Percentiles rank a stretch among this genome's conserved stretches.
These are phyloP conservation scores for Mustelus asterias DNA, from an alignment of 2,113 vertebrate genomes.

Conservation along the genomic window DNA sequence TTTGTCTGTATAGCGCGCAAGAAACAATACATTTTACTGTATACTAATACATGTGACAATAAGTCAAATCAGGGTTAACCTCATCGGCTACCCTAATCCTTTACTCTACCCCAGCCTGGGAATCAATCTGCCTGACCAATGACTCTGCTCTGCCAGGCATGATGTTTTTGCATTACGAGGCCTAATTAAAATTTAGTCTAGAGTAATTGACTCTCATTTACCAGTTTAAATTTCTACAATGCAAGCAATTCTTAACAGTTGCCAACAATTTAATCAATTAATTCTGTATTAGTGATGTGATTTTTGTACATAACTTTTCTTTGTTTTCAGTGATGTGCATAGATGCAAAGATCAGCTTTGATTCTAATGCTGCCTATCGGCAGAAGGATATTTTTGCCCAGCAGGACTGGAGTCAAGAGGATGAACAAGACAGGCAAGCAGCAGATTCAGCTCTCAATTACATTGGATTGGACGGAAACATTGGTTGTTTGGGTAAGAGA, in stretches of 20 bases:
- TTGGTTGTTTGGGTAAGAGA: constrained; percentile 84
- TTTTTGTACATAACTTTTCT: neutral
- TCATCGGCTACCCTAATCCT: too few species aligned
- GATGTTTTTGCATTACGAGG: neutral
- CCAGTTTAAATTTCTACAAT: neutral
- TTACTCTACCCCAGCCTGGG: too few species aligned
- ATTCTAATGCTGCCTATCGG: constrained; percentile 86
- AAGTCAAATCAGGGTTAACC: too few species aligned
- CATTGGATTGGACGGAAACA: constrained; percentile 90
- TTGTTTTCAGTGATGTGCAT: constrained; percentile 82
- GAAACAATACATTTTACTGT: too few species aligned
- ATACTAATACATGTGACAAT: too few species aligned
- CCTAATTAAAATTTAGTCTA: neutral
- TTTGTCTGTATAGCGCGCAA: too few species aligned
- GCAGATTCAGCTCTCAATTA: constrained; percentile 89
- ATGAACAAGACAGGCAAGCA: constrained; percentile 77
- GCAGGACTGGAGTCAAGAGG: constrained; percentile 95
- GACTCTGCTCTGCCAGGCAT: too few species aligned
- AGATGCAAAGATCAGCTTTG: constrained; percentile 98
- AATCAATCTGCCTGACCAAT: too few species aligned
- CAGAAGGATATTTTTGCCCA: constrained; percentile 86
- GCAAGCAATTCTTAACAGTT: neutral
- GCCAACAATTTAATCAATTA: neutral
- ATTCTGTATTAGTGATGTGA: neutral
- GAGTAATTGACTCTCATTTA: neutral